Percentiles rank a stretch among this genome's conserved stretches.
Evolutionary conservation across 2,113 vertebrate species (phyloP).

Genomic region (Notarius lentiginosus): DNA sequence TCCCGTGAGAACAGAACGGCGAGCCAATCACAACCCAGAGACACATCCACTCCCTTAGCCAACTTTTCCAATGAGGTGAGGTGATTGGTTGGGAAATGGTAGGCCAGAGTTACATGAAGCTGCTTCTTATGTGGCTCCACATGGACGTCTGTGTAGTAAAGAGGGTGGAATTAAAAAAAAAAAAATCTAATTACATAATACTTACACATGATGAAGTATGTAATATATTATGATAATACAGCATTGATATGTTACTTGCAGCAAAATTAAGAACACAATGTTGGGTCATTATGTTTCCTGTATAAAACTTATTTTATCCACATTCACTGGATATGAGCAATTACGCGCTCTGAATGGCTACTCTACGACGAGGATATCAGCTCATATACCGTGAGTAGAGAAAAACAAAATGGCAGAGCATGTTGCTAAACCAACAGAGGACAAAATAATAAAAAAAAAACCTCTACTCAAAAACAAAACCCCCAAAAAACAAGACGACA

Average conservation of each 20-base stretch:
- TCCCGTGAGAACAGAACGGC: slow-evolving; percentile 93
- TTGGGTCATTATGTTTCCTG: background rate
- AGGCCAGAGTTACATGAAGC: slow-evolving; percentile 93
- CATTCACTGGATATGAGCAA: no score
- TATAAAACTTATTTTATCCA: background rate
- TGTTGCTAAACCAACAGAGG: no score
- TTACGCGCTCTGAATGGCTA: no score
- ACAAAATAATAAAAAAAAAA: no score
- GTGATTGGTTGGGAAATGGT: slow-evolving; percentile 93
- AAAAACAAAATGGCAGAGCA: no score
- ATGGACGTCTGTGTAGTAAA: slow-evolving; percentile 78
- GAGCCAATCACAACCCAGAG: slow-evolving; percentile 92
- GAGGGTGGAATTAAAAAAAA: background rate
- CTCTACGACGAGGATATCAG: no score
- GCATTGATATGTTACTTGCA: background rate
- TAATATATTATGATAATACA: background rate
- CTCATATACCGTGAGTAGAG: no score
- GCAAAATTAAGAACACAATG: background rate
- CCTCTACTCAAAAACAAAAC: no score
- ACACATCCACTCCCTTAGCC: slow-evolving; percentile 84
- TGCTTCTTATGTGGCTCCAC: slow-evolving; percentile 98
- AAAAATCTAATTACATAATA: background rate
- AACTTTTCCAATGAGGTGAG: slow-evolving; percentile 87
- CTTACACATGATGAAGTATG: no score
- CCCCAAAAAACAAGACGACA: no score